These are phyloP conservation scores for Equus przewalskii DNA, from an alignment of 2,113 vertebrate species.

Conservation along the genomic window DNA sequence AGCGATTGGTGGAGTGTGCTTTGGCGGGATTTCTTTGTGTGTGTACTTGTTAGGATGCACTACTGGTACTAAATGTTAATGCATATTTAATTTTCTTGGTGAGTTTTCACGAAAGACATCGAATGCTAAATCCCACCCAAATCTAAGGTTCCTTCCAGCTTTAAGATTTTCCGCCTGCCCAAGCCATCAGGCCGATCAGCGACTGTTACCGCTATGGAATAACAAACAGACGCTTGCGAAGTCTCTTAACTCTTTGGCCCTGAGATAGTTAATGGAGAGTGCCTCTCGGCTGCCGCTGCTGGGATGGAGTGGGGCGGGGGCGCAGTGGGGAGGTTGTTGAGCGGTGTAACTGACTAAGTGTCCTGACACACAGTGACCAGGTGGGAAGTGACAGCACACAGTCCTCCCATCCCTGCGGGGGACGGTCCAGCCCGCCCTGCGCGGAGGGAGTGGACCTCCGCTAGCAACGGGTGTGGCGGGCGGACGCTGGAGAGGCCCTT, in stretches of 20 bases:
- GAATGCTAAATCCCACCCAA: neutral
- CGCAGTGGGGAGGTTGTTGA: neutral
- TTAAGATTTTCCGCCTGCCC: neutral
- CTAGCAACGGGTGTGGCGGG: rapidly evolving
- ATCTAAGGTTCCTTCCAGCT: neutral
- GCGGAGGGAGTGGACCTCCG: too few species aligned
- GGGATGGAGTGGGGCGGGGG: neutral
- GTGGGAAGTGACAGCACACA: neutral
- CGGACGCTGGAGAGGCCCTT: rapidly evolving
- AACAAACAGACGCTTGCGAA: neutral
- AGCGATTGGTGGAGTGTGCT: neutral
- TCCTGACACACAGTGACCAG: neutral
- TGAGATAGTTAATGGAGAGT: neutral
- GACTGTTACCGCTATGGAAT: neutral
- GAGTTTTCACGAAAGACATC: neutral
- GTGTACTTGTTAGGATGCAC: neutral
- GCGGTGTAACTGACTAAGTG: neutral
- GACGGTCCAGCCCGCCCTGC: neutral
- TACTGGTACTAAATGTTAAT: neutral
- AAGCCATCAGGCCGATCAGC: neutral
- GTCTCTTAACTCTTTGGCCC: neutral
- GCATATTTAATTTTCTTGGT: neutral
- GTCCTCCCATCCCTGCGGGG: neutral
- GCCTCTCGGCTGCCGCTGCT: neutral
- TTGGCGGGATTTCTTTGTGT: neutral